These are phyloP conservation scores for Podocnemis expansa DNA, from an alignment of 2,113 vertebrate genomes.

Conservation along the genomic window DNA sequence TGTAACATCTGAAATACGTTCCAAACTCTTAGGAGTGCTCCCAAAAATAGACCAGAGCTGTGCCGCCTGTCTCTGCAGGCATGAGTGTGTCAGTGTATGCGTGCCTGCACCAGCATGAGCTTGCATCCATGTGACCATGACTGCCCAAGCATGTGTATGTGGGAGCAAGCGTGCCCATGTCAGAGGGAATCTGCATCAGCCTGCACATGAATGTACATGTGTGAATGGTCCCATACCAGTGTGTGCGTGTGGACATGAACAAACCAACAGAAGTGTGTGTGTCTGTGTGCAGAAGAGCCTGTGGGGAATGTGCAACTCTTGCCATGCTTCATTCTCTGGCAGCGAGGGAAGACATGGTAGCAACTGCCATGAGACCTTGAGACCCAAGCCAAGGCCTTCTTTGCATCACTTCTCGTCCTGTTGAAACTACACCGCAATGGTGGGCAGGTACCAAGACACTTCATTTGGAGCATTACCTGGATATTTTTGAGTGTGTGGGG, in stretches of 20 bases:
- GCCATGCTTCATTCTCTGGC: rapidly evolving
- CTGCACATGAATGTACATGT: neutral
- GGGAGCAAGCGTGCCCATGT: neutral
- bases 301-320: neutral
- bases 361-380: neutral
- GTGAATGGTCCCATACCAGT: neutral
- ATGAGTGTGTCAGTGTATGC: neutral
- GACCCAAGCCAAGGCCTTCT: neutral
- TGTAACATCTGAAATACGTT: slow-evolving; percentile 79
- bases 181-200: neutral
- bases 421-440: neutral
- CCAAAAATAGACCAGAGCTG: slow-evolving; percentile 77
- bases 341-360: rapidly evolving
- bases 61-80: neutral
- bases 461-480: rapidly evolving
- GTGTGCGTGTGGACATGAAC: neutral
- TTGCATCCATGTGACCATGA: neutral
- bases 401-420: neutral
- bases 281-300: neutral
- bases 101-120: neutral
- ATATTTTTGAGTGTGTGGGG: rapidly evolving
- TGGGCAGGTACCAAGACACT: no score
- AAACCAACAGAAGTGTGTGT: neutral
- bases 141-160: neutral
- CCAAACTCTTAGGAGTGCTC: slow-evolving; percentile 75